Percentiles rank a stretch among this genome's conserved stretches.
Evolutionary conservation across 2,888 invertebrate species (phyloP).

Genomic region (Xanthorhoe spadicearia): DNA sequence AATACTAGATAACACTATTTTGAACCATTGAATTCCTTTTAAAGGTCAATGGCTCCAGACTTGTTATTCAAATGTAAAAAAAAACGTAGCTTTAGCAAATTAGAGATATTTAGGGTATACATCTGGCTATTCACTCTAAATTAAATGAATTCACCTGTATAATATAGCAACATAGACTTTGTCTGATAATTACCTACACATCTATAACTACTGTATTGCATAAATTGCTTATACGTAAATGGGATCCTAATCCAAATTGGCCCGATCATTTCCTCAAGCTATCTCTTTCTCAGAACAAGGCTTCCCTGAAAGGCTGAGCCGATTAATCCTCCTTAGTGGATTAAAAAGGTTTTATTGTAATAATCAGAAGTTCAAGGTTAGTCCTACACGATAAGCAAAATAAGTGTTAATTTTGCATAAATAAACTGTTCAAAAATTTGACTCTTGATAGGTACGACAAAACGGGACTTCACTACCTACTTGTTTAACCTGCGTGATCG

Average conservation of each 20-base stretch:
- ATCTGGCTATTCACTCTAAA: background rate
- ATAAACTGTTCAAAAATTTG: too few relatives aligned
- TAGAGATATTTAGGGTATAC: background rate
- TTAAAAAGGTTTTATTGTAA: slow-evolving; percentile 1
- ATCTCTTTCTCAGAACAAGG: slow-evolving; percentile 55
- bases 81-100: background rate
- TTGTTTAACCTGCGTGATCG: too few relatives aligned
- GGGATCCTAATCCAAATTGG: slow-evolving; percentile 32
- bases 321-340: slow-evolving; percentile 37
- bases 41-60: slow-evolving; percentile 40
- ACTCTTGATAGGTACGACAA: too few relatives aligned
- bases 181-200: too few relatives aligned
- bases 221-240: background rate
- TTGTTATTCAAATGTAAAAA: background rate
- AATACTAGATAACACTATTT: background rate
- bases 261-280: slow-evolving; percentile 55
- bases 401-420: too few relatives aligned
- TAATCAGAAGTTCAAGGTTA: slow-evolving; percentile 17
- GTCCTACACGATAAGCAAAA: background rate
- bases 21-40: slow-evolving; percentile 41
- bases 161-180: too few relatives aligned
- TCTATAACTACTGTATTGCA: background rate
- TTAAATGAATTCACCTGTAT: too few relatives aligned
- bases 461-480: too few relatives aligned
- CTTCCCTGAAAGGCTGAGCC: slow-evolving; percentile 54